Conservation (phyloP, 1,140 invertebrate genomes). For the Brachionus plicatilis region DNA sequence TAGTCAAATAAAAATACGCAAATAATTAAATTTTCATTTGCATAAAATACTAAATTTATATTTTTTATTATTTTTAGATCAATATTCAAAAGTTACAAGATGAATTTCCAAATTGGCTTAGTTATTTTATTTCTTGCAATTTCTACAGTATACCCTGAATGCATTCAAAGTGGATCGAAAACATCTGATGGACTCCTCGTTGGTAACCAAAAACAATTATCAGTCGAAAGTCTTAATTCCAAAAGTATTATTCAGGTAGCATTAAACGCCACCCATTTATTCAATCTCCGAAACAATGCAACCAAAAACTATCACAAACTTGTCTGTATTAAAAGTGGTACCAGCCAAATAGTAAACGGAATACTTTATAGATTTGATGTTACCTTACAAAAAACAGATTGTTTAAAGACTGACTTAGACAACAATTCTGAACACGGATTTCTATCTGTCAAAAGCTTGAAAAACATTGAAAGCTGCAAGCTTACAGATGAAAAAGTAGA, state of each 20-base stretch:
- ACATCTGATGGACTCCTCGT: neutral
- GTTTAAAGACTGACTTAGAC: neutral
- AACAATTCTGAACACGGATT: neutral
- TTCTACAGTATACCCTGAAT: neutral
- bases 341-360: neutral
- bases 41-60: neutral
- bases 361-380: neutral
- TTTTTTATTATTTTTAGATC: neutral
- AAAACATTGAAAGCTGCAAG: neutral
- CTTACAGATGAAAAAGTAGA: neutral
- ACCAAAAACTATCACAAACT: slow-evolving; percentile 14
- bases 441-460: neutral
- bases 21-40: neutral
- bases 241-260: neutral
- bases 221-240: neutral
- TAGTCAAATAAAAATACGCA: neutral
- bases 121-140: neutral
- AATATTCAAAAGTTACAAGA: neutral
- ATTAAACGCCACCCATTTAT: neutral
- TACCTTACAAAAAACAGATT: neutral
- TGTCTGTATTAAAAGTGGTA: slow-evolving; percentile 16
- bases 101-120: neutral
- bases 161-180: neutral
- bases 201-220: neutral
- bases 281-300: neutral